These are phyloP conservation scores for Paracanthobrama guichenoti DNA, from an alignment of 2,113 vertebrate species.

Conservation along the genomic window DNA sequence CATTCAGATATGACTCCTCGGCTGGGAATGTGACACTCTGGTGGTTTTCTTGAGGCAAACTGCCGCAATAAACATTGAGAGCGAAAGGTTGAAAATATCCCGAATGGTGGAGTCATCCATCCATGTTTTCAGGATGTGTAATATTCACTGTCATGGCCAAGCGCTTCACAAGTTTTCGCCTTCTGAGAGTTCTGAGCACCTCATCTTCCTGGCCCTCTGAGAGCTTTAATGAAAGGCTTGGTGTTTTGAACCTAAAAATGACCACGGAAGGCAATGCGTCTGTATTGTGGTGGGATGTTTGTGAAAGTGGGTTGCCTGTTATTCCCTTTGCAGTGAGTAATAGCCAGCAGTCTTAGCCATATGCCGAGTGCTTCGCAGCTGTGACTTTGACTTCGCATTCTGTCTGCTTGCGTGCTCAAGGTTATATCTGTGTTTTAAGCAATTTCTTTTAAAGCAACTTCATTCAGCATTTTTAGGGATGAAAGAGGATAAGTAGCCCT, in stretches of 20 bases:
- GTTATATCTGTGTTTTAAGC: conserved; percentile 22
- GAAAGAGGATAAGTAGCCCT: neutral
- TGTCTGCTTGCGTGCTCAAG: conserved; percentile 3
- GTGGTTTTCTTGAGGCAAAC: conserved; percentile 3
- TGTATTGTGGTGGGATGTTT: conserved; percentile 1
- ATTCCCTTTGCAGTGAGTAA: conserved; percentile 21
- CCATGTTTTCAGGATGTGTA: neutral
- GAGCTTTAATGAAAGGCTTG: conserved; percentile 22
- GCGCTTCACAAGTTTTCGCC: neutral
- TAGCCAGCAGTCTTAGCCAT: conserved; percentile 30
- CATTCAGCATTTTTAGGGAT: neutral
- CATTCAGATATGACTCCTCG: neutral
- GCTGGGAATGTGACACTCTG: conserved; percentile 5
- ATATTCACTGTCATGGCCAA: conserved; percentile 5
- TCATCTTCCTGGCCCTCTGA: neutral
- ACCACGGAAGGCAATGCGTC: neutral
- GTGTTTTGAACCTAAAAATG: conserved; percentile 30
- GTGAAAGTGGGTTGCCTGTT: conserved; percentile 9
- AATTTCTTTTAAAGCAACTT: neutral
- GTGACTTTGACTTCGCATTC: conserved; percentile 5
- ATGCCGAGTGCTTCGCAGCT: conserved; percentile 24
- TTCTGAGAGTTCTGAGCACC: neutral
- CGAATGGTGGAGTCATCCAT: neutral
- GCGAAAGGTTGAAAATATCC: neutral
- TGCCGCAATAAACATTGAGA: neutral